phyloP scores from a whole-genome alignment of 1,140 invertebrate species.

The Apis florea region DNA sequence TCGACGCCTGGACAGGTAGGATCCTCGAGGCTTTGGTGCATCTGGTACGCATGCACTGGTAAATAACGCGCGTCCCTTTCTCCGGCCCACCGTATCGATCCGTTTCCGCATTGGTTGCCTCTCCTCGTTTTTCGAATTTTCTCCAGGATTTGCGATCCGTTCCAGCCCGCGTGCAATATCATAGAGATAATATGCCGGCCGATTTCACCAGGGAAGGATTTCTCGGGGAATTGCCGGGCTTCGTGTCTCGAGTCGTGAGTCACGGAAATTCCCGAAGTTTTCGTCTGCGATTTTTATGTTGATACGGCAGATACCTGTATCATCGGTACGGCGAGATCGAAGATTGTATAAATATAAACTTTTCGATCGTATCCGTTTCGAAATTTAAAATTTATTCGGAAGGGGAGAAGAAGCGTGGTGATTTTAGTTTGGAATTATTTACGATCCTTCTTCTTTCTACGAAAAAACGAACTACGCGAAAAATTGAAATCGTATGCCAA shows the following conservation, averaged over 20 bases:
- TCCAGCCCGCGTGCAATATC: not conserved
- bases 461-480: too few relatives aligned
- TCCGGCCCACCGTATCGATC: slow-evolving; percentile 50
- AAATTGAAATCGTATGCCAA: too few relatives aligned
- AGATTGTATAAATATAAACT: too few relatives aligned
- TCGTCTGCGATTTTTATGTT: too few relatives aligned
- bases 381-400: too few relatives aligned
- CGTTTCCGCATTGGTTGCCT: slow-evolving; percentile 58
- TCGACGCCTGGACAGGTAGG: slow-evolving; percentile 73
- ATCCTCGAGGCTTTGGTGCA: slow-evolving; percentile 56
- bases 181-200: not conserved
- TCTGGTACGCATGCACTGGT: slow-evolving; percentile 66
- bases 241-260: not conserved
- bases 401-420: too few relatives aligned
- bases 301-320: too few relatives aligned
- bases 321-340: too few relatives aligned
- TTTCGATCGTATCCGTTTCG: too few relatives aligned
- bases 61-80: slow-evolving; percentile 61
- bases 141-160: not conserved
- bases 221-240: not conserved
- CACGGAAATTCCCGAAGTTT: not conserved
- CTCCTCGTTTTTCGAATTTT: slow-evolving; percentile 29
- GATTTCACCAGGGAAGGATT: not conserved
- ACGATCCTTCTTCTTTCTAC: too few relatives aligned
- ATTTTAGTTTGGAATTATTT: too few relatives aligned